These are phyloP conservation scores for Neolamprologus ventralis DNA, from an alignment of 2,113 vertebrate species.

Conservation along the genomic window DNA sequence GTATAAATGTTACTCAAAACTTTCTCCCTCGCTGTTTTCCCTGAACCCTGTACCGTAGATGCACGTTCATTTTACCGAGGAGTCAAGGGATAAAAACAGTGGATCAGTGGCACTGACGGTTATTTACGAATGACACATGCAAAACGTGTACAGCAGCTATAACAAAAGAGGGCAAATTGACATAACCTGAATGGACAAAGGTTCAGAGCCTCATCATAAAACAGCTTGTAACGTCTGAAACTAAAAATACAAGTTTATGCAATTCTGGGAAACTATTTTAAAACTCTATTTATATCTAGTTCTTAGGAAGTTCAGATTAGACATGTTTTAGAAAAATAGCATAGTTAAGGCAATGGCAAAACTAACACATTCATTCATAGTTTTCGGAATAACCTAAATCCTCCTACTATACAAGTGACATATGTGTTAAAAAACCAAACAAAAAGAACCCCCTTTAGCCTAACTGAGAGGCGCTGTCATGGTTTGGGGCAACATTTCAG, in stretches of 20 bases:
- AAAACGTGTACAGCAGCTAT: neutral
- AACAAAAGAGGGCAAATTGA: neutral
- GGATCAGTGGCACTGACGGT: neutral
- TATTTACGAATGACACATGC: neutral
- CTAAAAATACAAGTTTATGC: neutral
- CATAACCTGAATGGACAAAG: neutral
- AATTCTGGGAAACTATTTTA: neutral
- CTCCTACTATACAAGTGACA: neutral
- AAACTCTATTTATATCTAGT: neutral
- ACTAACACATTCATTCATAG: neutral
- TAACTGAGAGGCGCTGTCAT: neutral
- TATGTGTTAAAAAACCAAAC: neutral
- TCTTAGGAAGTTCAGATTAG: neutral
- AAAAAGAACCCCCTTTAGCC: neutral
- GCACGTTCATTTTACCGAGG: neutral
- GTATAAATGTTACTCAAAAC: slow-evolving; percentile 18
- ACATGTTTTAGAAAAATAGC: neutral
- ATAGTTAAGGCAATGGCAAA: neutral
- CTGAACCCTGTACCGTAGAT: neutral
- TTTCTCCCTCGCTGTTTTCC: neutral
- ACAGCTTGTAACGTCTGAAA: neutral
- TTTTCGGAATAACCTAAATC: neutral
- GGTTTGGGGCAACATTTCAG: neutral
- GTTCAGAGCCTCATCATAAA: neutral
- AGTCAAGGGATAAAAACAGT: neutral